A percentile compares a stretch with the other conserved stretches of the same genome.
Conservation (phyloP, 35 echinoderm and acorn worm species). For the Diadema setosum region DNA sequence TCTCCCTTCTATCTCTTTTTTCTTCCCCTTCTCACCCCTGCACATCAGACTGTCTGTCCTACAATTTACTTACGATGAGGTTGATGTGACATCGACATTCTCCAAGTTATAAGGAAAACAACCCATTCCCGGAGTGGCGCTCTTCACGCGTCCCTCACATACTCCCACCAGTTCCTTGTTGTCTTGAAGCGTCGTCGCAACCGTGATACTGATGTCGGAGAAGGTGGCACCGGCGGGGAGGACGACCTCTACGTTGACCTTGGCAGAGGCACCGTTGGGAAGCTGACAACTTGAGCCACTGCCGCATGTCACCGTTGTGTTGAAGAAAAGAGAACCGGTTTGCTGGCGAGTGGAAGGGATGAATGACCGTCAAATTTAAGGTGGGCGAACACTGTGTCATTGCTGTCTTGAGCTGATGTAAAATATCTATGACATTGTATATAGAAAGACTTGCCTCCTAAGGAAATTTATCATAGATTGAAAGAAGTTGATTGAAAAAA, state of each 20-base stretch:
- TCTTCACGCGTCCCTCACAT: background rate
- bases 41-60: background rate
- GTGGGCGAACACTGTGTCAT: too few species aligned
- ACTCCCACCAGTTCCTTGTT: background rate
- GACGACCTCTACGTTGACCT: background rate
- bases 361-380: too few species aligned
- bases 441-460: too few species aligned
- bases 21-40: background rate
- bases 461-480: too few species aligned
- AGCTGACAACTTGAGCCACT: background rate
- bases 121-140: background rate
- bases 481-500: too few species aligned
- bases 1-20: background rate
- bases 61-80: background rate
- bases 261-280: background rate
- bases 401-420: too few species aligned
- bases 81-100: background rate
- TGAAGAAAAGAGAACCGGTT: too few species aligned
- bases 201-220: background rate
- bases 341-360: too few species aligned
- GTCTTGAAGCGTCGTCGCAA: background rate
- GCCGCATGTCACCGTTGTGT: too few species aligned
- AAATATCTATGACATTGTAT: too few species aligned
- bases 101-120: background rate
- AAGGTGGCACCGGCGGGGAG: background rate